Conservation (phyloP, 2,797 vertebrate species). For the Capromys pilorides region DNA sequence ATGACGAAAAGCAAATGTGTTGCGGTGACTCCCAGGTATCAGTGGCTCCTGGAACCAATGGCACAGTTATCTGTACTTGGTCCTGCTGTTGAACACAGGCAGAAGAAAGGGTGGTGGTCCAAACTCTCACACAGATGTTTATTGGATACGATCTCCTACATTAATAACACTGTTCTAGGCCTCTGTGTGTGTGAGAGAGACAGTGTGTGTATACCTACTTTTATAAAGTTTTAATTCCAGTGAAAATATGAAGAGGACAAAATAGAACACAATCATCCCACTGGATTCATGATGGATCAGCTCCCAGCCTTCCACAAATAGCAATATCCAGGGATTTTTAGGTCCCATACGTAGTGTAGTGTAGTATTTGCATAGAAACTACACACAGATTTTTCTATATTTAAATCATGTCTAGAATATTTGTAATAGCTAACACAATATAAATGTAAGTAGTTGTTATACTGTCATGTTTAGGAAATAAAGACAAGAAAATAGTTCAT, state of each 20-base stretch:
- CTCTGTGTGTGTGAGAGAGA: too few species aligned
- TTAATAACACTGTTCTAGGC: not conserved
- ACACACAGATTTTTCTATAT: not conserved
- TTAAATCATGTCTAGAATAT: not conserved
- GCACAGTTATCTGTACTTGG: not conserved
- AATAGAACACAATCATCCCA: not conserved
- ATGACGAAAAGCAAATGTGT: not conserved
- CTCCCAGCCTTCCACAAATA: not conserved
- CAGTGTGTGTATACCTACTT: not conserved
- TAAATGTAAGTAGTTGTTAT: not conserved
- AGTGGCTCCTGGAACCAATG: not conserved
- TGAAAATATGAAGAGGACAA: not conserved
- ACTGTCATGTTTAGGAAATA: not conserved
- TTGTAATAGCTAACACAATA: not conserved
- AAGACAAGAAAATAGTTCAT: not conserved
- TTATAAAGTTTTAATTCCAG: not conserved
- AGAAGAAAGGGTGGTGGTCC: not conserved
- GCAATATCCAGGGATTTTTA: not conserved
- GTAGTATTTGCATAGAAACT: not conserved
- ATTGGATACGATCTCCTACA: accelerated
- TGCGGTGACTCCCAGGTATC: not conserved
- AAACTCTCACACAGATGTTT: not conserved
- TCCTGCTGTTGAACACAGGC: not conserved
- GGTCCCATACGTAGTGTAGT: not conserved
- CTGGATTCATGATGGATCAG: too few species aligned